Percentiles rank a stretch among this genome's conserved stretches.
Evolutionary conservation across 2,797 vertebrate species (phyloP).

Genomic region (Anas georgica): DNA sequence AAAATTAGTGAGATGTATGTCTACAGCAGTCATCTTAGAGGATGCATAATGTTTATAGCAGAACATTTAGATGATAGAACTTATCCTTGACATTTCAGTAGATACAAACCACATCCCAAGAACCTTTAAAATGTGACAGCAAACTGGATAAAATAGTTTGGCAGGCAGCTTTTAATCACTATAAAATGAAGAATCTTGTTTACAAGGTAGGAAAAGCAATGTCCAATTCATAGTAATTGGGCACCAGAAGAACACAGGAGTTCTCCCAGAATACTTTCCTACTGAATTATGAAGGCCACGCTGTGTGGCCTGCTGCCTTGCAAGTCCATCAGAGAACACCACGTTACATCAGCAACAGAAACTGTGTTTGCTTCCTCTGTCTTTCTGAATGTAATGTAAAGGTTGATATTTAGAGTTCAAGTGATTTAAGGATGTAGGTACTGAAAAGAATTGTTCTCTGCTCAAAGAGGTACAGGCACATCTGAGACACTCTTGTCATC

Average conservation of each 20-base stretch:
- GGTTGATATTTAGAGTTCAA: background rate
- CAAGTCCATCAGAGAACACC: background rate
- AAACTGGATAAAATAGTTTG: conserved; percentile 3
- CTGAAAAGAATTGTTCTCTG: background rate
- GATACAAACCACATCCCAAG: background rate
- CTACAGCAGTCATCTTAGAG: background rate
- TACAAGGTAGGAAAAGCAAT: background rate
- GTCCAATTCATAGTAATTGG: background rate
- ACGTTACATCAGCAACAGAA: background rate
- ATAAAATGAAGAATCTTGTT: background rate
- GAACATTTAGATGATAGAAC: background rate
- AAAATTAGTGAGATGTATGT: background rate
- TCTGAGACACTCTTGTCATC: background rate
- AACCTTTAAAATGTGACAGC: conserved; percentile 23
- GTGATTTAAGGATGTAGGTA: background rate
- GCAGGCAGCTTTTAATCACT: background rate
- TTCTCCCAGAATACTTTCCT: background rate
- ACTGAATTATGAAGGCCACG: no score
- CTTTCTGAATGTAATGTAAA: background rate
- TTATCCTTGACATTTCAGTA: background rate
- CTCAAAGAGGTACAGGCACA: background rate
- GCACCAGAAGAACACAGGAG: background rate
- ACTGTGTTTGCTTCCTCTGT: background rate
- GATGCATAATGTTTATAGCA: background rate
- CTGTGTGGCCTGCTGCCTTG: background rate